Evolutionary conservation across 2,797 vertebrate genomes (phyloP), one percentile per base, ranked within the genome.

Genomic region (Pipistrellus kuhlii): DNA sequence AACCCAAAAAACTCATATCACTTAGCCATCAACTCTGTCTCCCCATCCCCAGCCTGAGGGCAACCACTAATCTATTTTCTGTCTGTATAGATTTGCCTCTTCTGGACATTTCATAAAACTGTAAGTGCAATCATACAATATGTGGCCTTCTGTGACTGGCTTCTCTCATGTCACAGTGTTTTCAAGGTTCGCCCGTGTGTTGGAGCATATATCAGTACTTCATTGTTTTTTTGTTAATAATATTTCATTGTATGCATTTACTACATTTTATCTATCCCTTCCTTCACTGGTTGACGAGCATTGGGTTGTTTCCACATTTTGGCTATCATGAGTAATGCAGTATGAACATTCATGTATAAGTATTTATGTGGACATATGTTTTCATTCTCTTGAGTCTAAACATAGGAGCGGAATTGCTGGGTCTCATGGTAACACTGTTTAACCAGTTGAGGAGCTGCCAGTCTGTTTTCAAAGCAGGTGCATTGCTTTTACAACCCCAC

Each of bases 171-270:
- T 20, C 7, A 38, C 59, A 17, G 10, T 7, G 12, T 81, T 77
- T 68, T 44, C 32, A 81, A 72, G 69, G 3, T 44, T 76, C 10
- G 0, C 15, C 44, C 14, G 0, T 6, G 20, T n/a, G 20, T n/a
- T 14, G 5, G 10, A 14, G 44, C 6, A 7, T 9, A 0, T 30
- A n/a, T 35, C 11, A 3, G 32, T 9, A 14, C 14, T 14, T 41
- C 0, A 0, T 44, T 30, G 59, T 62, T 62, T 27, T 51, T 51
- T 51, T 51, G 48, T 72, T 8, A 21, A 44, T 48, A 59, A 75
- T 27, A 51, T 4, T 13, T 59, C n/a, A 11, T 9, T 38, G 46
- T 14, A 48, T 32, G 20, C 15, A 64, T 41, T 20, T 32, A 11
- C 23, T 48, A 30, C 30, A 3, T 82, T 30, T 69, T 41, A 83